Evolutionary conservation across 2,888 invertebrate species (phyloP).

Genomic region (Synergus gifuensis): DNA sequence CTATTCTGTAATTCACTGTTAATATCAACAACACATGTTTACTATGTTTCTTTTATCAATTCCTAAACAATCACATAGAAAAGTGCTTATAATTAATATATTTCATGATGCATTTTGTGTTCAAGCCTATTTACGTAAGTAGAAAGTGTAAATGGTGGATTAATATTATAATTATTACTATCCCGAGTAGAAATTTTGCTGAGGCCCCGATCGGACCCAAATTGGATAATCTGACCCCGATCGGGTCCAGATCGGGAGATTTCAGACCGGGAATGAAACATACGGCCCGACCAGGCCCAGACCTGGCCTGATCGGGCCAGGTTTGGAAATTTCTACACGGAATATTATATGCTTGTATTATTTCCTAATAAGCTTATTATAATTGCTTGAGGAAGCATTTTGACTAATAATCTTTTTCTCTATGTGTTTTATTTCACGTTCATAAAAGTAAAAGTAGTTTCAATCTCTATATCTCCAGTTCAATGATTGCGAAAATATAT

Average conservation of each 20-base stretch:
- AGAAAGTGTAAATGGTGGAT: background rate
- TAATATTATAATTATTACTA: background rate
- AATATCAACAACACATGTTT: background rate
- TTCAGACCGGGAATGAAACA: too few relatives aligned
- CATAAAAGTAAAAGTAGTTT: constrained; percentile 1
- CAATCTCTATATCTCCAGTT: background rate
- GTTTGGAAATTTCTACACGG: too few relatives aligned
- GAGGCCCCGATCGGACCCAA: too few relatives aligned
- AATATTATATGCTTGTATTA: too few relatives aligned
- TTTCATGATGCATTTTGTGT: background rate
- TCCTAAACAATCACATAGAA: background rate
- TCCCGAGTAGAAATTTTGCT: too few relatives aligned
- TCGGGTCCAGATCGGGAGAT: too few relatives aligned
- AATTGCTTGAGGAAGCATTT: too few relatives aligned
- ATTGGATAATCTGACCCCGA: too few relatives aligned
- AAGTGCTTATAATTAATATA: background rate
- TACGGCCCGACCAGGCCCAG: too few relatives aligned
- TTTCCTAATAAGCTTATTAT: too few relatives aligned
- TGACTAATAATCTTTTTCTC: too few relatives aligned
- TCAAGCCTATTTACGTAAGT: background rate
- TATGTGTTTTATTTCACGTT: background rate
- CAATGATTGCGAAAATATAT: background rate
- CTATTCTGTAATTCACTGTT: background rate
- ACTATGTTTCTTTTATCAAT: background rate
- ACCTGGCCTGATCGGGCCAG: too few relatives aligned